Evolutionary conservation across 1,140 invertebrate species (phyloP), one percentile per base, ranked within the genome.

Genomic region (Leptinotarsa lineolata): DNA sequence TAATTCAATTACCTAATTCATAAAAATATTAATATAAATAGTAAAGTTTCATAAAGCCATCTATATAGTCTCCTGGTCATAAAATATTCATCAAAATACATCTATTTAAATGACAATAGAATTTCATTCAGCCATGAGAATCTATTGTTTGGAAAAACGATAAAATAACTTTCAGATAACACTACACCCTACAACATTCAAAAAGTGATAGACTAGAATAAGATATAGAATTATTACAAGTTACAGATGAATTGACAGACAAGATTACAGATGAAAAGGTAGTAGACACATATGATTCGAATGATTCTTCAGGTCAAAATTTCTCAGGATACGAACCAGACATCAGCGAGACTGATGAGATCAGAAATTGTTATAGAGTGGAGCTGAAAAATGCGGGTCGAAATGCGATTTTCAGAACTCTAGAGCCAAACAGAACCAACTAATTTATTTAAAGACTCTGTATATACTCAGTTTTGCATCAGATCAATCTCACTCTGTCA

Each of bases 121-220:
- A 63, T 24, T 18, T 20, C 60, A 15, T 63, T 5, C 20, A 63
- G 20, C 22, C 4, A 18, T 63, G 60, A 24, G 20, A 22, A 63
- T 63, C 16, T 24, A 11, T 24, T 63, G 60, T 63, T 22, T 22
- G 22, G 20, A 63, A 24, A 24, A 18, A 12, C 60, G 6, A 21
- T 65, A 46, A 54, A 54, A 54, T 54, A 18, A 54, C n/a, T 54
- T 54, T 54, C n/a, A 16, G 48, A 18, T 54, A 72, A 69, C 70
- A 58, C 74, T 76, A 76, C 70, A 64, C 64, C 11, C 74, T 76
- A 76, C 72, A 73, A 76, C 74, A 76, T 76, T 73, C 68, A 76
- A 76, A 75, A 76, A 68, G 71, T 76, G 71, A 70, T 70, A 70
- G 74, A 76, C 74, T 76, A 74, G 74, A 73, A 73, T 73, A 69